Evolutionary conservation across 2,797 vertebrate species (phyloP).

Genomic region (Sebastes minor): DNA sequence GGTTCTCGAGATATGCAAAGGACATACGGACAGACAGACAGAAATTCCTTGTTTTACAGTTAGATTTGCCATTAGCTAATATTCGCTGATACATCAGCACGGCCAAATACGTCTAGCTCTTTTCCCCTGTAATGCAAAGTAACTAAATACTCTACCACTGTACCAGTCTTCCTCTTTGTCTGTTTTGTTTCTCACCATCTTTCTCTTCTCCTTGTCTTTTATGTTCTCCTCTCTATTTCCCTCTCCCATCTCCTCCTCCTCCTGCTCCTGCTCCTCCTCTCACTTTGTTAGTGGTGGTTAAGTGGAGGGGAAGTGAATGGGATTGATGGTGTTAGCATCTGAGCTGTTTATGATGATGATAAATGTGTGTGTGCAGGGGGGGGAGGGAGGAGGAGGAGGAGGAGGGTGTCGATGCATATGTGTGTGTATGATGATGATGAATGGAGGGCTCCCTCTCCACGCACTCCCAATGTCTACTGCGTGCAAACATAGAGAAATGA

Average conservation of each 20-base stretch:
- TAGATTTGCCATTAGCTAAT: background rate
- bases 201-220: background rate
- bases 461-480: constrained; percentile 92
- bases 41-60: too few relatives aligned
- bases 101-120: background rate
- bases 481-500: constrained; percentile 92
- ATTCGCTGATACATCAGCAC: background rate
- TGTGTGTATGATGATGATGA: constrained; percentile 77
- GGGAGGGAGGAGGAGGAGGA: constrained; percentile 20
- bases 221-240: background rate
- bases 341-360: constrained; percentile 83
- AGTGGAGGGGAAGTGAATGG: constrained; percentile 88
- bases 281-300: constrained; percentile 74
- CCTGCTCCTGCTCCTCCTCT: constrained; percentile 7
- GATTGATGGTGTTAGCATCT: constrained; percentile 92
- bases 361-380: constrained; percentile 71
- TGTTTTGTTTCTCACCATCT: constrained; percentile 4
- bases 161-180: background rate
- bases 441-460: constrained; percentile 84
- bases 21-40: too few relatives aligned
- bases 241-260: background rate
- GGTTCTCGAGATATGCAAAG: too few relatives aligned
- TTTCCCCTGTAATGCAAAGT: background rate
- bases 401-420: constrained; percentile 38
- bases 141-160: background rate